A percentile compares a stretch with the other conserved stretches of the same genome.
Conservation (phyloP, 2,113 vertebrate species). For the Dryoscopus gambensis region DNA sequence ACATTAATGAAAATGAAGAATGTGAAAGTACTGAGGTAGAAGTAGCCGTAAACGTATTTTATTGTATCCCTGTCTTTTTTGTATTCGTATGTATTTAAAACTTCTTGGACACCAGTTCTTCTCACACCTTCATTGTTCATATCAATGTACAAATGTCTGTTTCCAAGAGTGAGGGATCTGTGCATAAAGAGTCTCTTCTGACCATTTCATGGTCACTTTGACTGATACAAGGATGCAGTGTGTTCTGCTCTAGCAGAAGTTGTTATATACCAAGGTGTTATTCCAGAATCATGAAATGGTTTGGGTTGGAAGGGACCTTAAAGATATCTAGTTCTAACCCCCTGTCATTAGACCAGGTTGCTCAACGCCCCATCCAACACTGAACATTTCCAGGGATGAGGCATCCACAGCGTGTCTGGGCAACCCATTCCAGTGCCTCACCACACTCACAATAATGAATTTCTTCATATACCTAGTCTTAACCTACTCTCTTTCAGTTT, state of each 20-base stretch:
- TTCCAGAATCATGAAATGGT: neutral
- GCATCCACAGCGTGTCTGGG: neutral
- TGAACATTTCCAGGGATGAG: neutral
- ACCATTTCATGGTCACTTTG: neutral
- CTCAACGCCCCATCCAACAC: neutral
- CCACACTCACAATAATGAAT: neutral
- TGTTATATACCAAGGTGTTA: neutral
- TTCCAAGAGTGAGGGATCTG: neutral
- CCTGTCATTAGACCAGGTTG: neutral
- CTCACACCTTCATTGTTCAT: neutral
- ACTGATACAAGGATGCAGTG: neutral
- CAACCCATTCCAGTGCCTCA: neutral
- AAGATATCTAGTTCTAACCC: neutral
- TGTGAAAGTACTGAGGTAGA: neutral
- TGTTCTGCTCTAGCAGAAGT: neutral
- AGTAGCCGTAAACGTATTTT: accelerated
- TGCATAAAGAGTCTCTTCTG: neutral
- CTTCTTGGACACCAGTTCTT: accelerated
- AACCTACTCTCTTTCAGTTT: neutral
- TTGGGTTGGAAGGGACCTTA: neutral
- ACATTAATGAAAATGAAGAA: neutral
- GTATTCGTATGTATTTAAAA: neutral
- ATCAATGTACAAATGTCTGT: neutral
- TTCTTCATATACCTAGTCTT: neutral
- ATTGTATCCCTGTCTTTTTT: neutral